Evolutionary conservation across 2,888 invertebrate genomes (phyloP).

Genomic region (Agrochola circellaris): DNA sequence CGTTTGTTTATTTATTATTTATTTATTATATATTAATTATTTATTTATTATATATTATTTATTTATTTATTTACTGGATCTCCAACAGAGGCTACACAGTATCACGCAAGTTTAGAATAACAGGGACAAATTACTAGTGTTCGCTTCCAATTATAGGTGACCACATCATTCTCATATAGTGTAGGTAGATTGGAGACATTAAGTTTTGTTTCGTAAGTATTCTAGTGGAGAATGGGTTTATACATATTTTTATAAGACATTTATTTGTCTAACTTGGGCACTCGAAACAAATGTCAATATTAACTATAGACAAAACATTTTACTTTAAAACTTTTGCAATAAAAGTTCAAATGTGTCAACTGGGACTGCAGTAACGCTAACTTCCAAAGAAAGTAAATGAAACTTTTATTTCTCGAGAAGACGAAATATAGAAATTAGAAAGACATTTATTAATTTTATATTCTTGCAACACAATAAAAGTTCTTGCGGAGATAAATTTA

Average conservation of each 20-base stretch:
- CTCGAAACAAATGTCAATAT: slow-evolving; percentile 2
- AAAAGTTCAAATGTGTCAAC: slow-evolving; percentile 8
- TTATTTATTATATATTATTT: too few species aligned
- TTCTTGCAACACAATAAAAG: too few species aligned
- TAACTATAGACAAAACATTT: slow-evolving; percentile 12
- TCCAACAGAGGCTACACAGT: too few species aligned
- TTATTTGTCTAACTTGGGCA: not conserved
- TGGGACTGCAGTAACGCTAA: not conserved
- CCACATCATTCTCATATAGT: too few species aligned
- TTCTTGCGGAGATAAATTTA: not conserved
- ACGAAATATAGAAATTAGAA: not conserved
- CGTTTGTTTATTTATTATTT: too few species aligned
- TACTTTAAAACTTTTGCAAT: slow-evolving; percentile 20
- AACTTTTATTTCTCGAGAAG: slow-evolving; percentile 2
- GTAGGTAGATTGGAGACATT: too few species aligned
- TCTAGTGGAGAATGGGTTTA: not conserved
- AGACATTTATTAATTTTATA: not conserved
- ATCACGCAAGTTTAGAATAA: too few species aligned
- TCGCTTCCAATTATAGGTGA: too few species aligned
- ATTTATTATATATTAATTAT: too few species aligned
- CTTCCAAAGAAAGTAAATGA: not conserved
- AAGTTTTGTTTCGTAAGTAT: too few species aligned
- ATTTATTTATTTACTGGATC: too few species aligned
- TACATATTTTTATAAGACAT: not conserved
- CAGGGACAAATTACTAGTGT: too few species aligned